Percentiles rank a stretch among this genome's conserved stretches.
These are phyloP conservation scores for Dipodomys merriami DNA, from an alignment of 2,113 vertebrate species.

Conservation along the genomic window DNA sequence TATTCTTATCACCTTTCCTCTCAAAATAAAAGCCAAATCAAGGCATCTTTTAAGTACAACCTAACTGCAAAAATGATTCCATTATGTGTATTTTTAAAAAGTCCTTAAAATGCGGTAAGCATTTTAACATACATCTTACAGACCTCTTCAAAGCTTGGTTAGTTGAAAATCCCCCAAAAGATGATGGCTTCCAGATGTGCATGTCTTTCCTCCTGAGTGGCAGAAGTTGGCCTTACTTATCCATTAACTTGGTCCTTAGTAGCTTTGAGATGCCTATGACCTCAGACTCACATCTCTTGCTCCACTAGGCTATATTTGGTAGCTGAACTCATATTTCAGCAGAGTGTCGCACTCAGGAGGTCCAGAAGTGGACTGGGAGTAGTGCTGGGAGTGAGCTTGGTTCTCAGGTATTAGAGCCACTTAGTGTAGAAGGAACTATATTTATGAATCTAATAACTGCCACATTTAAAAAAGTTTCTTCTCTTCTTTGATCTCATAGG, in stretches of 20 bases:
- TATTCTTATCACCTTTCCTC: conserved; percentile 7
- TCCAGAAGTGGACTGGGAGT: conserved; percentile 81
- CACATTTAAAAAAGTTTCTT: neutral
- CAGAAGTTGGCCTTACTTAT: conserved; percentile 67
- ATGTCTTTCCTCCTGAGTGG: conserved; percentile 58
- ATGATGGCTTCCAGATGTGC: conserved; percentile 28
- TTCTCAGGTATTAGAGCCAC: conserved; percentile 77
- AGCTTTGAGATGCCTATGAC: conserved; percentile 86
- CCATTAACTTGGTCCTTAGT: conserved; percentile 81
- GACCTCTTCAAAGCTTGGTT: conserved; percentile 78
- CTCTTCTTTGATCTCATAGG: conserved; percentile 19
- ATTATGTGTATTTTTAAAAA: conserved; percentile 24
- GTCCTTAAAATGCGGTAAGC: conserved; percentile 52
- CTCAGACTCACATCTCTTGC: conserved; percentile 89
- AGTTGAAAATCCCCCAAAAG: conserved; percentile 70
- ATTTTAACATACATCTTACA: conserved; percentile 60
- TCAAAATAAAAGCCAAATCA: conserved; percentile 23
- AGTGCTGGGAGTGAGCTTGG: conserved; percentile 72
- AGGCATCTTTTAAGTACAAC: neutral
- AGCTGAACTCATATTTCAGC: conserved; percentile 96
- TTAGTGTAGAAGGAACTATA: conserved; percentile 32
- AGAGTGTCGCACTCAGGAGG: conserved; percentile 88
- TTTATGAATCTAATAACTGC: conserved; percentile 43
- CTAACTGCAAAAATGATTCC: neutral
- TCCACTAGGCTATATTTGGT: conserved; percentile 95